Conservation (phyloP, 2,797 vertebrate genomes). For the Molossus molossus region DNA sequence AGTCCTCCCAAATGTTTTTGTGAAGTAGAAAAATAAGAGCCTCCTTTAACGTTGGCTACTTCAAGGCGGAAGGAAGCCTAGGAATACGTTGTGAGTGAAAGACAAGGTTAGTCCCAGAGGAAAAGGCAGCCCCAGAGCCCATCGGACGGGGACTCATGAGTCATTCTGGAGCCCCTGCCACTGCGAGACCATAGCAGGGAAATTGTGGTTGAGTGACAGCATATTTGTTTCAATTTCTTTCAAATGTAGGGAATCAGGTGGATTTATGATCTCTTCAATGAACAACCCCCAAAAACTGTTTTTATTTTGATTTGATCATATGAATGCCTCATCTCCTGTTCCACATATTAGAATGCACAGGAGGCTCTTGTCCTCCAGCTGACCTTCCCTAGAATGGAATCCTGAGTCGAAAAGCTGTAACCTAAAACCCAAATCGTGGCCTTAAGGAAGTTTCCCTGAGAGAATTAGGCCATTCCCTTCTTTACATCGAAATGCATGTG, state of each 20-base stretch:
- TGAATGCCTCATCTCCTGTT: slow-evolving; percentile 63
- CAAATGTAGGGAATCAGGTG: not conserved
- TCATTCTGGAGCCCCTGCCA: not conserved
- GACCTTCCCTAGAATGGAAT: slow-evolving; percentile 81
- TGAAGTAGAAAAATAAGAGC: slow-evolving; percentile 46
- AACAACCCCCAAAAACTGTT: slow-evolving; percentile 52
- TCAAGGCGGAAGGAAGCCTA: not conserved
- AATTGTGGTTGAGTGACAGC: not conserved
- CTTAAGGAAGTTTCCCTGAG: slow-evolving; percentile 82
- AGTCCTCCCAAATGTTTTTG: slow-evolving; percentile 45
- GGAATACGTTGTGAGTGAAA: not conserved
- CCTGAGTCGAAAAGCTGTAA: slow-evolving; percentile 76
- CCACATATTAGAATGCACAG: slow-evolving; percentile 3
- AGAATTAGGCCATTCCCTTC: slow-evolving; percentile 73
- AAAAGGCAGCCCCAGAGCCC: not conserved
- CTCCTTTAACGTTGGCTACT: slow-evolving; percentile 57
- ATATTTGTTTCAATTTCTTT: slow-evolving; percentile 61
- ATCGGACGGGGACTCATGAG: not conserved
- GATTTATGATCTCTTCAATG: slow-evolving; percentile 67
- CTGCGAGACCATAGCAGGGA: not conserved
- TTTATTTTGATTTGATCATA: slow-evolving; percentile 60
- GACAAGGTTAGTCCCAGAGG: not conserved
- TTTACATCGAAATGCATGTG: slow-evolving; percentile 79
- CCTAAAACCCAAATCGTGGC: slow-evolving; percentile 75
- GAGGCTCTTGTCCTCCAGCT: slow-evolving; percentile 69